Base-by-base conservation (phyloP, 2,113 vertebrate genomes). In the Ondatra zibethicus region DNA sequence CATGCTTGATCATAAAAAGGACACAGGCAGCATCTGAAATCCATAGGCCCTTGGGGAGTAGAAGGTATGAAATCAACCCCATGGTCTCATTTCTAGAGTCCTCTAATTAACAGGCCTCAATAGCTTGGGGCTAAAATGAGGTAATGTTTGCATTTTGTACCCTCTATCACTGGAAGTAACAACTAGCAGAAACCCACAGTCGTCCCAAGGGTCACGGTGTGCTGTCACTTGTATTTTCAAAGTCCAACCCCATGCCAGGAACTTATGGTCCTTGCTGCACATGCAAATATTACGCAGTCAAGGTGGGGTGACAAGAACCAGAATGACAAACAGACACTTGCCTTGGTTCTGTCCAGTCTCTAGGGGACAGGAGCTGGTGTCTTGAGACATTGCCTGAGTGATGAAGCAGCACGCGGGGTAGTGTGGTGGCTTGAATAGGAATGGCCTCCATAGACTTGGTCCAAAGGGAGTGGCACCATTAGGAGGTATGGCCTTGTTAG, bases 1-100 rank as follows among this genome's bases (percentile, higher is more conserved):
- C 70, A 61, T 2, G 47, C 31, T 50, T 85, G 31, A 21, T 91
- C 70, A 81, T 76, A 89, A 58, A 58, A 39, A 82, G 12, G 42
- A 70, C n/a, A 85, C 42, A 76, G 58, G 88, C 36, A 72, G 73
- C 52, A 84, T 50, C 66, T 90, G 73, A 89, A 95, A 92, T 84
- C 76, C 91, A 96, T 55, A 42, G 9, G 7, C 42, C 81, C 65
- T 92, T 47, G 33, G 65, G 47, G 23, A 50, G 25, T 42, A 42
- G 19, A 85, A 42, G 65, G 45, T 89, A 42, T 73, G 68, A 92
- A 94, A 68, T 21, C 7, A 10, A 95, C 50, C 77, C 11, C 11
- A 4, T 27, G 52, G n/a, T 45, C 66, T 93, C 50, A 80, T 92
- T 89, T 93, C 36, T 63, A 58, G 19, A 27, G 42, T 39, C 73